Base-by-base conservation (phyloP, 2,113 vertebrate genomes). In the Vicugna pacos region DNA sequence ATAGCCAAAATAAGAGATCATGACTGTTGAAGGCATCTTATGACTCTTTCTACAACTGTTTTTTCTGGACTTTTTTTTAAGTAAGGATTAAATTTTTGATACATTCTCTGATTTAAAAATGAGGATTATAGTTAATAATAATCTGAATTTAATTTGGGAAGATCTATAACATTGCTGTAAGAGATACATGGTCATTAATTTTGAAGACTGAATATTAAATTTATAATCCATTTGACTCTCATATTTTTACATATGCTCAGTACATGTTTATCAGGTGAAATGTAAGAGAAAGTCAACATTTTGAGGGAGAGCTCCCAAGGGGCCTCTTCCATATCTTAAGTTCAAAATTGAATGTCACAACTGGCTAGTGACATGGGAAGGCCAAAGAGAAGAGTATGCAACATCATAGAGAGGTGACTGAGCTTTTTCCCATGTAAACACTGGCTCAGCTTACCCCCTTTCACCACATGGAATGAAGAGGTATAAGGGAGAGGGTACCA, bases 211-310 rank as follows among this genome's bases (percentile, higher is more conserved):
- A 20, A 56, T 89, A 84, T 35, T 84, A 15, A 56, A 50, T 84
- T 87, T 80, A 6, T 81, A 52, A 72, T 22, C 42, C 62, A 24
- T 48, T 96, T 96, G 35, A 7, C 30, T 77, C 38, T 69, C 28
- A 11, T 10, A 24, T 94, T 64, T 64, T 24, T 77, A 73, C 5
- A 20, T 94, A 46, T 60, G 35, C 24, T 92, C 64, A 58, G 65
- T 16, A 13, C 60, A 69, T 7, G 26, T 60, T 89, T 80, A 64
- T 79, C 80, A 17, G 38, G 26, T 54, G 30, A 85, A 89, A 89
- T 73, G 17, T 65, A 81, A 91, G 56, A 62, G 79, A 76, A 87
- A 89, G 70, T 91, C 52, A 87, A 35, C 42, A 32, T 76, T 97
- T 75, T 86, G 56, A 30, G 60, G 46, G 30, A 46, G 12, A 56